A percentile compares a stretch with the other conserved stretches of the same genome.
Evolutionary conservation across 2,888 invertebrate genomes (phyloP).

Genomic region (Gisinianus flammeolus): DNA sequence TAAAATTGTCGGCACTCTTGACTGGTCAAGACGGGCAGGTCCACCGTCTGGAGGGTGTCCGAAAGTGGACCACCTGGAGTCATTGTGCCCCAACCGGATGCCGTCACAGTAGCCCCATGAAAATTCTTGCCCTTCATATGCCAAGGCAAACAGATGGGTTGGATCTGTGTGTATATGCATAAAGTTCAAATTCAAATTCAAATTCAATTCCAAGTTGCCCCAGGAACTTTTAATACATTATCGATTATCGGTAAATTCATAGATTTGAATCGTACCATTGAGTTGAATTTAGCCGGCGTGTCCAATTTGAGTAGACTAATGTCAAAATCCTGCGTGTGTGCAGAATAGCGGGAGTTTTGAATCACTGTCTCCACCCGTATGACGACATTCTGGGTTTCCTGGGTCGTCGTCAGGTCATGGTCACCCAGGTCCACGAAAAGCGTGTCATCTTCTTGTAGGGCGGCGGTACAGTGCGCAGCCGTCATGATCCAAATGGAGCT

Average conservation of each 20-base stretch:
- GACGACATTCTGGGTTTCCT: conserved; percentile 41
- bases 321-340: conserved; percentile 60
- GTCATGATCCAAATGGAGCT: conserved; percentile 48
- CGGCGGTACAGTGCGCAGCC: conserved; percentile 50
- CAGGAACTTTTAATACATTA: too few relatives aligned
- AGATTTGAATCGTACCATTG: conserved; percentile 24
- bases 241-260: not conserved
- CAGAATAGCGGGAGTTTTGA: conserved; percentile 45
- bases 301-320: conserved; percentile 61
- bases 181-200: too few relatives aligned
- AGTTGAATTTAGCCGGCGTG: conserved; percentile 47
- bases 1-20: conserved; percentile 34
- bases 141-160: conserved; percentile 50
- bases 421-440: conserved; percentile 43
- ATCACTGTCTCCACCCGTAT: conserved; percentile 41
- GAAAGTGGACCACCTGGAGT: conserved; percentile 11
- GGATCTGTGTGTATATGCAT: not conserved
- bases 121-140: conserved; percentile 36
- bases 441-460: conserved; percentile 24
- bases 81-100: conserved; percentile 48
- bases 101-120: conserved; percentile 41
- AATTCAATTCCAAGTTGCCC: too few relatives aligned
- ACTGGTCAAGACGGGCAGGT: conserved; percentile 30
- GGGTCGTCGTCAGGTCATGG: conserved; percentile 43
- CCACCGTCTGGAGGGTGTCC: conserved; percentile 29